Percentiles rank a stretch among this genome's conserved stretches.
Evolutionary conservation across 2,113 vertebrate species (phyloP).

Genomic region (Sinocyclocheilus anophthalmus): DNA sequence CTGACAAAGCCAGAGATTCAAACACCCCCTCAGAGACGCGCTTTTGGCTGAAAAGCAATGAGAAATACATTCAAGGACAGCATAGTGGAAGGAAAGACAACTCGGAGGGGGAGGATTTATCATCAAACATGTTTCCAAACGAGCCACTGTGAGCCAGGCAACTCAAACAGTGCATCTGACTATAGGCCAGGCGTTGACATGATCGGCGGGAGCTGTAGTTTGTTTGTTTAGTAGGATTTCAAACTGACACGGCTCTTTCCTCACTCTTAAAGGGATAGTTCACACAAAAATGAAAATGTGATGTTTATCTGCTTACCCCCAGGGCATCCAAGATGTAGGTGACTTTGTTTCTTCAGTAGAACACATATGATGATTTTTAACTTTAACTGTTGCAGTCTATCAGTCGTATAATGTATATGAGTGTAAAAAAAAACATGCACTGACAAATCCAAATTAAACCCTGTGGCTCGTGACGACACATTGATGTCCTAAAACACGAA

Average conservation of each 20-base stretch:
- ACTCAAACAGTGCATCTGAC: neutral
- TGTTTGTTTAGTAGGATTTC: neutral
- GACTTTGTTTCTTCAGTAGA: no score
- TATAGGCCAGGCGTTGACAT: neutral
- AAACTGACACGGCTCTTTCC: neutral
- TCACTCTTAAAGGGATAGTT: neutral
- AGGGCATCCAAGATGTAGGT: no score
- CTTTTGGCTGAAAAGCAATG: neutral
- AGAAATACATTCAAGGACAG: conserved; percentile 27
- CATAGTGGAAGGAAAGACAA: neutral
- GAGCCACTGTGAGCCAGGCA: neutral
- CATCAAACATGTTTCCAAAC: conserved; percentile 22
- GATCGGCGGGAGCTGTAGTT: neutral
- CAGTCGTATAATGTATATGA: no score
- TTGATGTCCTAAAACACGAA: no score
- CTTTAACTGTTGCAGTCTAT: no score
- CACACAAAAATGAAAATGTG: no score
- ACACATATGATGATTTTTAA: no score
- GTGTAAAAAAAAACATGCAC: no score
- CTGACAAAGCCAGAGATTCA: neutral
- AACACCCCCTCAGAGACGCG: neutral
- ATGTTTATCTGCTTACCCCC: no score
- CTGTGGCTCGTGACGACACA: no score
- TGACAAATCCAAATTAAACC: no score
- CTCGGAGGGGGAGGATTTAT: neutral